A percentile compares a stretch with the other conserved stretches of the same genome.
Conservation (phyloP, 2,113 vertebrate genomes). For the Tupaia tana region DNA sequence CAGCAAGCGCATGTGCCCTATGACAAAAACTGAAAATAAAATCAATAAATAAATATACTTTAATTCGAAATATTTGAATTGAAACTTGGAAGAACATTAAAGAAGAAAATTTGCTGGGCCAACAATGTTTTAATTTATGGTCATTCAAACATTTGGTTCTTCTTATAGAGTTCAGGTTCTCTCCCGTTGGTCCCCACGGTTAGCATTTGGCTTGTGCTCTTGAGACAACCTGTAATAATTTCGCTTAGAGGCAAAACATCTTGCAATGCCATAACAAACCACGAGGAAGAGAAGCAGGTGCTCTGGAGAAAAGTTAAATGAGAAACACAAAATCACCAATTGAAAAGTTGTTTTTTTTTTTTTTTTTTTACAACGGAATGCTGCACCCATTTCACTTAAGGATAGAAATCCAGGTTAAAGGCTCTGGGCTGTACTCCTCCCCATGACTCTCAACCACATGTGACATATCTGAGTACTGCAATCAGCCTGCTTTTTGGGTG, state of each 20-base stretch:
- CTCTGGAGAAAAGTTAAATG: slow-evolving; percentile 61
- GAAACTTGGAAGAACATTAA: slow-evolving; percentile 73
- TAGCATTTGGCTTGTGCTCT: slow-evolving; percentile 69
- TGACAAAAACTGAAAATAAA: too few species aligned
- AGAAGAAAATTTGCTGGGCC: slow-evolving; percentile 68
- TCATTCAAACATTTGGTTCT: slow-evolving; percentile 40
- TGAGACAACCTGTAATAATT: slow-evolving; percentile 64
- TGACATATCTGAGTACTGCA: slow-evolving; percentile 6
- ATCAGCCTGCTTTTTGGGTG: slow-evolving; percentile 57
- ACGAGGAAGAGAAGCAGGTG: slow-evolving; percentile 70
- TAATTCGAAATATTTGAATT: slow-evolving; percentile 52
- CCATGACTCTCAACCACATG: slow-evolving; percentile 37
- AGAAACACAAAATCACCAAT: slow-evolving; percentile 51
- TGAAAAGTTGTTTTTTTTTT: slow-evolving; percentile 45
- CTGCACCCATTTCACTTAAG: slow-evolving; percentile 81
- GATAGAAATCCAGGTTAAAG: slow-evolving; percentile 81
- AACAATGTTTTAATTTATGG: slow-evolving; percentile 64
- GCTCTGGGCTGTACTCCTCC: slow-evolving; percentile 80
- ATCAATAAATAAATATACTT: too few species aligned
- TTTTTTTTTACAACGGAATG: slow-evolving; percentile 70
- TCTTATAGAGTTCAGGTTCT: slow-evolving; percentile 60
- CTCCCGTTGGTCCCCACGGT: slow-evolving; percentile 63
- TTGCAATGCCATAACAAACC: slow-evolving; percentile 64
- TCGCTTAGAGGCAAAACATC: slow-evolving; percentile 64
- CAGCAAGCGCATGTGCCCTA: too few species aligned